A percentile compares a stretch with the other conserved stretches of the same genome.
phyloP scores from a whole-genome alignment of 2,113 vertebrate species.

The Muntiacus reevesi region DNA sequence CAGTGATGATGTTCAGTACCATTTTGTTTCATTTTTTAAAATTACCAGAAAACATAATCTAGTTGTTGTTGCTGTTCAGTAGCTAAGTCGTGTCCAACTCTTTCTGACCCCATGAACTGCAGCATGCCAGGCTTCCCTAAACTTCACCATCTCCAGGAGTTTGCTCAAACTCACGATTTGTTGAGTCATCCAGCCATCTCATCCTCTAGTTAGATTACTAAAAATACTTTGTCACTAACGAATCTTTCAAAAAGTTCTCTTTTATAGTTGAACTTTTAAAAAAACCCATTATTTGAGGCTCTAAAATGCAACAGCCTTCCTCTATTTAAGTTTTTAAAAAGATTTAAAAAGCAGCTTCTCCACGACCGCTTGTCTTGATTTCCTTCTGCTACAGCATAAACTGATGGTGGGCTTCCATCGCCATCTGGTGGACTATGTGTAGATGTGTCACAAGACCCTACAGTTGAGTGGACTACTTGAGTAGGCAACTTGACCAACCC shows the following conservation, averaged over 20 bases:
- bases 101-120: background rate
- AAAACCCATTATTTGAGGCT: background rate
- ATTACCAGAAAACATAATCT: constrained; percentile 10
- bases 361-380: no score
- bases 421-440: background rate
- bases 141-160: background rate
- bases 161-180: background rate
- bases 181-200: background rate
- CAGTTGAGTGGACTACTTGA: background rate
- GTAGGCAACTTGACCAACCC: background rate
- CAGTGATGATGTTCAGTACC: background rate
- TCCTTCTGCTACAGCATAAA: background rate
- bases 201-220: background rate
- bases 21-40: background rate
- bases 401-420: background rate
- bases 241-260: background rate
- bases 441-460: background rate
- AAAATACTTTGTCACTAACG: background rate
- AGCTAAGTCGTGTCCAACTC: background rate
- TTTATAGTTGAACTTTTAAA: background rate
- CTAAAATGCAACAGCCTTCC: background rate
- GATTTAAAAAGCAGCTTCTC: background rate
- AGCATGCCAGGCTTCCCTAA: background rate
- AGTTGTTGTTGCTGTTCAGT: background rate
- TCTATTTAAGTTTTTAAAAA: background rate